phyloP scores from a whole-genome alignment of 2,113 vertebrate species.

The Poicephalus gulielmi region DNA sequence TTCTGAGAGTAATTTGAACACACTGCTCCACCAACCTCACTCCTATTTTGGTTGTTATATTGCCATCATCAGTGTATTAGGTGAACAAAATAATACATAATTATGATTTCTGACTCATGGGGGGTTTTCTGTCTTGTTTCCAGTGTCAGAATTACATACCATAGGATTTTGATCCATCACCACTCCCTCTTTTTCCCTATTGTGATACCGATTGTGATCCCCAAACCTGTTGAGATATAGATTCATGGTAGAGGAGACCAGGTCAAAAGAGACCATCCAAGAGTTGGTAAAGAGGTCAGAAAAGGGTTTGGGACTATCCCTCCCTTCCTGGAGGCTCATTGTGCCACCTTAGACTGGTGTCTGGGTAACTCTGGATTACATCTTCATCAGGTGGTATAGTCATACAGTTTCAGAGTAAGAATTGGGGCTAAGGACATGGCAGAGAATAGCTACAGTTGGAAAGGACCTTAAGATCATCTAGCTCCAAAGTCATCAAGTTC shows the following conservation, averaged over 20 bases:
- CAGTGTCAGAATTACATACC: background rate
- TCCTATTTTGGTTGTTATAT: background rate
- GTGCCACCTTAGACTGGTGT: background rate
- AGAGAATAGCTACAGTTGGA: too few species aligned
- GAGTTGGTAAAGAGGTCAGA: background rate
- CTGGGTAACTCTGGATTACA: background rate
- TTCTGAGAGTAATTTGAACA: background rate
- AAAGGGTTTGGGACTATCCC: background rate
- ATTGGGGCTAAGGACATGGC: background rate
- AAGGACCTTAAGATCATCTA: too few species aligned
- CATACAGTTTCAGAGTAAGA: background rate
- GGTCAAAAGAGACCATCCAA: background rate
- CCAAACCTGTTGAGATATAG: accelerated
- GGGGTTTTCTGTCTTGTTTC: background rate
- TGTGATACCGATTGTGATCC: background rate
- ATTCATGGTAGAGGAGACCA: background rate
- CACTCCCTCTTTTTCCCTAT: background rate
- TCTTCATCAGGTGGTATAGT: background rate
- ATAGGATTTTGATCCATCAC: background rate
- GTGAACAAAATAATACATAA: background rate
- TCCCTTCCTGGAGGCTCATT: background rate
- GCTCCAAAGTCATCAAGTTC: too few species aligned
- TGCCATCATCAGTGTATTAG: background rate
- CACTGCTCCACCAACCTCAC: background rate
- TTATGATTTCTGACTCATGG: background rate